Percentiles rank a stretch among this genome's conserved stretches.
These are phyloP conservation scores for Cossypha polioptera DNA, from an alignment of 2,797 vertebrate species.

Conservation along the genomic window DNA sequence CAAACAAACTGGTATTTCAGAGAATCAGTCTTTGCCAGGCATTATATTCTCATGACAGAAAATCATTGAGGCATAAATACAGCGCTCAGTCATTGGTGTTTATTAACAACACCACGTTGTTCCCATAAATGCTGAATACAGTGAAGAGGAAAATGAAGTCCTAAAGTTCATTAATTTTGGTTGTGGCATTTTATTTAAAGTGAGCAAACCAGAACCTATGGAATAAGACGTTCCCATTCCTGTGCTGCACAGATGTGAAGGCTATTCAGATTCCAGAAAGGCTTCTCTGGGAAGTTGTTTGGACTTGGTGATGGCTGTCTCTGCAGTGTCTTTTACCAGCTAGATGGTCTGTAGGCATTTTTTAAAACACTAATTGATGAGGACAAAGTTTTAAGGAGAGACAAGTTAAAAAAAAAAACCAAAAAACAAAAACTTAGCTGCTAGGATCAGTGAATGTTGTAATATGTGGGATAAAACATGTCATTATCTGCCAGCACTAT, in stretches of 20 bases:
- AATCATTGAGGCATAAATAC: slow-evolving; percentile 62
- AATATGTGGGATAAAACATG: background rate
- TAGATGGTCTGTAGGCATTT: background rate
- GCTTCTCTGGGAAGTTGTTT: background rate
- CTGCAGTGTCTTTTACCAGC: background rate
- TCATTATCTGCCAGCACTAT: background rate
- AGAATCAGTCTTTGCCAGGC: slow-evolving; percentile 53
- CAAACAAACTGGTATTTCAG: slow-evolving; percentile 61
- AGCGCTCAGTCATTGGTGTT: slow-evolving; percentile 1
- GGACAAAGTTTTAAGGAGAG: background rate
- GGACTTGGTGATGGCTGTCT: background rate
- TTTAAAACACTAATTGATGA: background rate
- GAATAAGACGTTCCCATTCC: background rate
- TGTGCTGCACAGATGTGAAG: background rate
- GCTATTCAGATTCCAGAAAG: background rate
- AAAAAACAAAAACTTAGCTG: background rate
- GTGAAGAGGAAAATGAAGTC: background rate
- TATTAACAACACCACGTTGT: slow-evolving; percentile 52
- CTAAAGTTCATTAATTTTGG: slow-evolving; percentile 31
- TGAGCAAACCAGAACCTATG: background rate
- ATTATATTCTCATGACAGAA: slow-evolving; percentile 65
- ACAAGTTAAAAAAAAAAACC: background rate
- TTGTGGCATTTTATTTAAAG: background rate
- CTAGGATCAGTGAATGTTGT: background rate
- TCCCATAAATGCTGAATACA: slow-evolving; percentile 48